A percentile compares a stretch with the other conserved stretches of the same genome.
phyloP scores from a whole-genome alignment of 2,113 vertebrate genomes.

The Castor canadensis region DNA sequence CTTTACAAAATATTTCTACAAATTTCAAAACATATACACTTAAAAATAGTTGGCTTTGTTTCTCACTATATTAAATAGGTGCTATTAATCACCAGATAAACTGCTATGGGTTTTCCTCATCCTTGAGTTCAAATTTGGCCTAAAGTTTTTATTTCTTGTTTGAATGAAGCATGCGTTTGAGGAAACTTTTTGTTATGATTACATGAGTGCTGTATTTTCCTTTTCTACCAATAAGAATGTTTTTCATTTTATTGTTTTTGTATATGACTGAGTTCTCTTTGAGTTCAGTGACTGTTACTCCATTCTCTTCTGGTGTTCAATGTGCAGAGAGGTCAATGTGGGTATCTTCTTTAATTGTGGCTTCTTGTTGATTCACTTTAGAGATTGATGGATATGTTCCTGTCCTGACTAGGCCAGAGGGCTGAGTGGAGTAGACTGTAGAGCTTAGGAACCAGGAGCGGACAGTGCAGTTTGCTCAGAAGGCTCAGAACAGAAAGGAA shows the following conservation, averaged over 20 bases:
- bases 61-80: background rate
- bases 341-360: slow-evolving; percentile 42
- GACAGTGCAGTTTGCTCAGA: slow-evolving; percentile 30
- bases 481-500: slow-evolving; percentile 64
- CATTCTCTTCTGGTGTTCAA: background rate
- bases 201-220: background rate
- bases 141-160: slow-evolving; percentile 49
- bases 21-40: background rate
- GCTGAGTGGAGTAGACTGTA: slow-evolving; percentile 58
- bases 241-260: background rate
- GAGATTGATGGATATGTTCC: slow-evolving; percentile 44
- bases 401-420: slow-evolving; percentile 55
- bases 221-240: background rate
- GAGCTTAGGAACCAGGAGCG: slow-evolving; percentile 45
- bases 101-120: background rate
- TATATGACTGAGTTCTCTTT: background rate
- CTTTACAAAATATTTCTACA: background rate
- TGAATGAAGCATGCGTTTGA: slow-evolving; percentile 27
- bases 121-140: background rate
- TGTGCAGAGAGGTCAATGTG: background rate
- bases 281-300: background rate
- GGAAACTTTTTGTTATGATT: background rate
- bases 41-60: background rate
- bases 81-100: slow-evolving; percentile 29
- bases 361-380: slow-evolving; percentile 55